phyloP scores from a whole-genome alignment of 2,888 invertebrate genomes.

The Augiades crinisus region DNA sequence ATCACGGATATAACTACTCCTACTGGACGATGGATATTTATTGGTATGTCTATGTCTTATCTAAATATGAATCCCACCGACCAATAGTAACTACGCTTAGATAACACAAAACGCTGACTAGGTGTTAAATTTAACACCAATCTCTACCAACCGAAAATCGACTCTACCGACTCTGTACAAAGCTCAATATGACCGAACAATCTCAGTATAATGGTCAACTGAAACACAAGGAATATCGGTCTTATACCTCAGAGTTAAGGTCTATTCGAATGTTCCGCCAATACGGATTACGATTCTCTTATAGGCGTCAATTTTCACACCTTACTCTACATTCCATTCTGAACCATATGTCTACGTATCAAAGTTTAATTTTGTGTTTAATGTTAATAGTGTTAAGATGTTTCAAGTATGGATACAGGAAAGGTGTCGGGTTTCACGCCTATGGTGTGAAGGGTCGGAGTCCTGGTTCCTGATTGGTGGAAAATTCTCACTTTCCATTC shows the following conservation, averaged over 20 bases:
- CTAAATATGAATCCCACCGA: conserved; percentile 32
- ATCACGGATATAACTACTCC: conserved; percentile 2
- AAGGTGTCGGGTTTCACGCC: conserved; percentile 79
- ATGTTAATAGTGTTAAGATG: conserved; percentile 36
- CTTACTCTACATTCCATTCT: conserved; percentile 41
- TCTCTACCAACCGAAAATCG: conserved; percentile 33
- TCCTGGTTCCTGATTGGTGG: conserved; percentile 60
- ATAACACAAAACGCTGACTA: conserved; percentile 54
- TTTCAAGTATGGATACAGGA: conserved; percentile 39
- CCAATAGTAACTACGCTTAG: conserved; percentile 58
- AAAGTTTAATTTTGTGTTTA: conserved; percentile 35
- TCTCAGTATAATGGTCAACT: conserved; percentile 29
- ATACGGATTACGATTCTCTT: conserved; percentile 35
- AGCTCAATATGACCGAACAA: conserved; percentile 30
- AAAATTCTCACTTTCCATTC: conserved; percentile 33
- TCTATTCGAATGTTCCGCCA: conserved; percentile 30
- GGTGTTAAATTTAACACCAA: conserved; percentile 75
- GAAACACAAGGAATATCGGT: conserved; percentile 29
- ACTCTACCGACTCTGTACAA: conserved; percentile 27
- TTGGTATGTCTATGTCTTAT: conserved; percentile 6
- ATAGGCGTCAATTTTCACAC: conserved; percentile 80
- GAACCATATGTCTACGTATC: neutral
- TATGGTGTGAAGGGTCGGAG: conserved; percentile 73
- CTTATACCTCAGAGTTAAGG: conserved; percentile 37
- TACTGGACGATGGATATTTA: neutral